A percentile compares a stretch with the other conserved stretches of the same genome.
Evolutionary conservation across 2,888 invertebrate species (phyloP).

Genomic region (Ceraclea dissimilis): DNA sequence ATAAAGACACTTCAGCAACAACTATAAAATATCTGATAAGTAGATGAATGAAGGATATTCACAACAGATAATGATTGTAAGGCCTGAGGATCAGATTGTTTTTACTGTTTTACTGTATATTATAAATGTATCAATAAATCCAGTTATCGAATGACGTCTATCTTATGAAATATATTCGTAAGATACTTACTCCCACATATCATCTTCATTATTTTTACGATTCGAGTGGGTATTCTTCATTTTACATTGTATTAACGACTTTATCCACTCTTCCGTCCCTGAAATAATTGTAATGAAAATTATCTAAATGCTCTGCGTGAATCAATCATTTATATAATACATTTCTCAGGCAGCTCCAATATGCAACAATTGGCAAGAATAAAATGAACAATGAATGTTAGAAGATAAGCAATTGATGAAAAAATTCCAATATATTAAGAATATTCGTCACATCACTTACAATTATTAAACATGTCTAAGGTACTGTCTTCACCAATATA

Average conservation of each 20-base stretch:
- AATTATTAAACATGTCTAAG: slow-evolving; percentile 15
- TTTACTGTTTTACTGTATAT: slow-evolving; percentile 1
- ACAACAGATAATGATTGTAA: too few relatives aligned
- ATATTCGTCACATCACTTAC: slow-evolving; percentile 8
- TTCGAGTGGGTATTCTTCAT: slow-evolving; percentile 9
- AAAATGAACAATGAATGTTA: neutral
- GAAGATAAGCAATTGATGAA: neutral
- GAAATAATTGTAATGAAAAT: neutral
- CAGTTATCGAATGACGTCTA: too few relatives aligned
- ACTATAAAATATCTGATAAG: too few relatives aligned
- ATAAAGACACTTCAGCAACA: too few relatives aligned
- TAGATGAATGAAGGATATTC: too few relatives aligned
- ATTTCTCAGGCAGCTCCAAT: too few relatives aligned
- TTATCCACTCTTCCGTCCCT: slow-evolving; percentile 23
- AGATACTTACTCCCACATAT: slow-evolving; percentile 21
- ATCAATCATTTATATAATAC: too few relatives aligned
- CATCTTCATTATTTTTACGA: slow-evolving; percentile 4
- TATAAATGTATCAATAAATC: neutral
- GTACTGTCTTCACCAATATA: slow-evolving; percentile 32
- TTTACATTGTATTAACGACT: slow-evolving; percentile 16
- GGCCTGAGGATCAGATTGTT: too few relatives aligned
- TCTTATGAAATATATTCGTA: neutral
- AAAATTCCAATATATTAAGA: too few relatives aligned
- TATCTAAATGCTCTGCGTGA: too few relatives aligned
- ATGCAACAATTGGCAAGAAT: neutral